Evolutionary conservation across 2,113 vertebrate species (phyloP), one percentile per base, ranked within the genome.

Genomic region (Acrocephalus kingi): DNA sequence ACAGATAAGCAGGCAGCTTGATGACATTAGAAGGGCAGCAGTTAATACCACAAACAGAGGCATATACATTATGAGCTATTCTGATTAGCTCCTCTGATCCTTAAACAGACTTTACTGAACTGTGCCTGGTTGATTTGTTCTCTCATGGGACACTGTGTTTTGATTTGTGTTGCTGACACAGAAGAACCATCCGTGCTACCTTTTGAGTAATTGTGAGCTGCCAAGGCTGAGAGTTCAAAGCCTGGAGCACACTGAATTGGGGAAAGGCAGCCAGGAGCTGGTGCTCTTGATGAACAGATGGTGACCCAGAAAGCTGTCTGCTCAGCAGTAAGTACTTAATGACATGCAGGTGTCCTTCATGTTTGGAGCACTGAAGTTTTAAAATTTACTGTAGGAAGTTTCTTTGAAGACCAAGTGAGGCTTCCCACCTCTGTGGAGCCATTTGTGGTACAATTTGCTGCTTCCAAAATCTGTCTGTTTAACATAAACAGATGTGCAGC

Each of bases 281-380:
- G 83, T 94, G 56, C 73, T 95, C n/a, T 46, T 61, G 35, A 55
- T 45, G 88, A 95, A 64, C 94, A 97, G 96, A 97, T 97, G 96
- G 93, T 96, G 96, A 93, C 93, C 94, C 94, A 96, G 94, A 93
- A 96, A 96, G 88, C 93, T 95, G 48, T 74, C 62, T 90, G 72
- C 87, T 95, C 93, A 93, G 90, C 82, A 84, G 92, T 95, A 93
- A 96, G 88, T 80, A 63, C 94, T 94, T 96, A 95, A 96, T 96
- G 85, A 90, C 68, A 86, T 91, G 92, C 95, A 96, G 95, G 87
- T 95, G 93, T 94, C 85, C 90, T 95, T 96, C 93, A 91, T 80
- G 82, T 84, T 90, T 84, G 68, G 48, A 2, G 24, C 82, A 67
- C 72, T 88, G 51, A 91, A 87, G 58, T 86, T 90, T 87, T 91